A percentile compares a stretch with the other conserved stretches of the same genome.
Evolutionary conservation across 2,888 invertebrate species (phyloP).

Genomic region (Brachynemurus nebulosus): DNA sequence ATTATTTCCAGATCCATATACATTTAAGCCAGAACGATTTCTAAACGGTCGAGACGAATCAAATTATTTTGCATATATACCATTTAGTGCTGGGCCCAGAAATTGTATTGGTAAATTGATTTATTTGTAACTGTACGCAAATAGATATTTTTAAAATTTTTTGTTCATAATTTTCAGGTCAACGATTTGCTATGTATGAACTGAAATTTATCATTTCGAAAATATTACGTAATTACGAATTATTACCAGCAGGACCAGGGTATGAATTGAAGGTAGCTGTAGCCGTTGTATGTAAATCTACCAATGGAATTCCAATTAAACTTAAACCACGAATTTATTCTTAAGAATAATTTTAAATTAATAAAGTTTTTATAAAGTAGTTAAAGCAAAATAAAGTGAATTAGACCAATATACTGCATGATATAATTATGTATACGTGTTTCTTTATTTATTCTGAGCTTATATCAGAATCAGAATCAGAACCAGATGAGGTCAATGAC

Average conservation of each 20-base stretch:
- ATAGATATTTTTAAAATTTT: too few species aligned
- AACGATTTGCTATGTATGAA: slow-evolving; percentile 7
- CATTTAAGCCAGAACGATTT: slow-evolving; percentile 3
- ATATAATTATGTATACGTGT: too few species aligned
- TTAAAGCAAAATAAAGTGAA: too few species aligned
- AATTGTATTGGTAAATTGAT: slow-evolving; percentile 6
- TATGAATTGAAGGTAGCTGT: slow-evolving; percentile 3
- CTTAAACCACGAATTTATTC: background rate
- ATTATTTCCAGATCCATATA: slow-evolving; percentile 4
- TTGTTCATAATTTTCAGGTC: slow-evolving; percentile 4
- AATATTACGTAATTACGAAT: slow-evolving; percentile 5
- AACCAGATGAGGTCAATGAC: too few species aligned
- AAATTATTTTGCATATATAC: background rate
- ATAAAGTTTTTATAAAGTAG: too few species aligned
- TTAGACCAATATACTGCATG: too few species aligned
- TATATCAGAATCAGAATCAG: too few species aligned
- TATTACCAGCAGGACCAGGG: background rate
- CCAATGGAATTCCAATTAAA: slow-evolving; percentile 1
- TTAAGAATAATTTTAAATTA: too few species aligned
- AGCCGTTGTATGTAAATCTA: background rate
- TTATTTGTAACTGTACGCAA: too few species aligned
- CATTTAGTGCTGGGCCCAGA: slow-evolving; percentile 6
- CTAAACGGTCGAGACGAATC: background rate
- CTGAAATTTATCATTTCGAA: slow-evolving; percentile 6
- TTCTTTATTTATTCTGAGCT: too few species aligned